Evolutionary conservation across 1,140 invertebrate species (phyloP), one percentile per base, ranked within the genome.

Genomic region (Diplogasteroides magnus): DNA sequence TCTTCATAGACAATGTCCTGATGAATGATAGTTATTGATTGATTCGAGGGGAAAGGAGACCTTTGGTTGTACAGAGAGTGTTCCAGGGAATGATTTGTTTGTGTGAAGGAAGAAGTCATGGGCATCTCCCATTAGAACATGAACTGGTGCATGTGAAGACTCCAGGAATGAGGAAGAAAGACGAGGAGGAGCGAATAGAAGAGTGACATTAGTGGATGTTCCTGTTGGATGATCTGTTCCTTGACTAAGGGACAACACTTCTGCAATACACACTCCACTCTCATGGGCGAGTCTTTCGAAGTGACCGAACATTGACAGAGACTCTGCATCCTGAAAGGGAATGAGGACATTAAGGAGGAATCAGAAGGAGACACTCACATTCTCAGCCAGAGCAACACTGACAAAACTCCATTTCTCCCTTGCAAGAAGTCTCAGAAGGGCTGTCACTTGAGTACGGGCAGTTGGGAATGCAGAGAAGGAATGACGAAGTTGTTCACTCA

Each of bases 51-150:
- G 37, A 48, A 11, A 48, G 37, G 6, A 11, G 6, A 48, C 37
- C 64, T 81, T 82, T 60, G 74, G 73, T 64, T 80, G 76, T 23
- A 81, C 73, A 19, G 79, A 80, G 15, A 81, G 68, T 13, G 80
- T 78, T 27, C 79, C 79, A 15, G 74, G 59, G 69, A 77, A 79
- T n/a, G 75, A 66, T 25, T 67, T 31, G 28, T 73, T n/a, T 37
- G 80, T 76, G 55, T 71, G 69, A 28, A 81, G 64, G 65, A 78
- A 73, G 64, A 77, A 81, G 56, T 81, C 74, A 66, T 82, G 78
- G 57, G 79, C 76, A 19, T 82, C 79, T 48, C 79, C 79, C 29
- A 81, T 70, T 67, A 81, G 70, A 14, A 81, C 68, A 48, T 81
- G 72, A 15, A 81, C 72, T 59, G 31, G 19, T 56, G 59, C 37